phyloP scores from a whole-genome alignment of 2,113 vertebrate species.

The Oriolus oriolus region DNA sequence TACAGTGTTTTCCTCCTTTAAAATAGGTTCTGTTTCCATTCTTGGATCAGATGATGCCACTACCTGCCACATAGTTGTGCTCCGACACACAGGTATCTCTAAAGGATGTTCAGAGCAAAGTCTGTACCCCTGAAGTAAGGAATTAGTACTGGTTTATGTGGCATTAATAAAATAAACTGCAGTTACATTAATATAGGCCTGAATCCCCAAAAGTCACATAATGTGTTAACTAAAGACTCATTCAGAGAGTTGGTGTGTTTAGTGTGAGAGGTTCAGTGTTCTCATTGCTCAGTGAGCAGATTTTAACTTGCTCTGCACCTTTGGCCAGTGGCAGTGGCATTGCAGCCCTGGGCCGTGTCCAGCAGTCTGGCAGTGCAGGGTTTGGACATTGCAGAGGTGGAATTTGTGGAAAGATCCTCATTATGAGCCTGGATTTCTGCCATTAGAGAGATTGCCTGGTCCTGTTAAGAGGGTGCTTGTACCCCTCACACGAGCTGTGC shows the following conservation, averaged over 20 bases:
- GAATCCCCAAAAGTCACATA: not conserved
- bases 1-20: constrained; percentile 42
- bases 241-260: not conserved
- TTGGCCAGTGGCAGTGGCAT: not conserved
- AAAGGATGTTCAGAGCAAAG: not conserved
- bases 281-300: not conserved
- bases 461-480: not conserved
- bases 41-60: constrained; percentile 96
- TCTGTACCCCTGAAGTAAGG: not conserved
- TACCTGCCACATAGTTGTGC: constrained; percentile 92
- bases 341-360: not conserved
- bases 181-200: not conserved
- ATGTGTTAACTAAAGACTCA: not conserved
- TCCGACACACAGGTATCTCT: constrained; percentile 91
- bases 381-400: not conserved
- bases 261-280: not conserved
- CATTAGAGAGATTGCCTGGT: fast-evolving
- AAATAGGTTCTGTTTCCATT: constrained; percentile 85
- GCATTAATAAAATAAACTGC: not conserved
- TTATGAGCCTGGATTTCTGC: not conserved
- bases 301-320: not conserved
- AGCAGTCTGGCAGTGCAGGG: not conserved
- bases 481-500: fast-evolving
- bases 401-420: not conserved
- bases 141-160: not conserved